phyloP scores from a whole-genome alignment of 2,113 vertebrate species.

The Falcunculus frontatus region DNA sequence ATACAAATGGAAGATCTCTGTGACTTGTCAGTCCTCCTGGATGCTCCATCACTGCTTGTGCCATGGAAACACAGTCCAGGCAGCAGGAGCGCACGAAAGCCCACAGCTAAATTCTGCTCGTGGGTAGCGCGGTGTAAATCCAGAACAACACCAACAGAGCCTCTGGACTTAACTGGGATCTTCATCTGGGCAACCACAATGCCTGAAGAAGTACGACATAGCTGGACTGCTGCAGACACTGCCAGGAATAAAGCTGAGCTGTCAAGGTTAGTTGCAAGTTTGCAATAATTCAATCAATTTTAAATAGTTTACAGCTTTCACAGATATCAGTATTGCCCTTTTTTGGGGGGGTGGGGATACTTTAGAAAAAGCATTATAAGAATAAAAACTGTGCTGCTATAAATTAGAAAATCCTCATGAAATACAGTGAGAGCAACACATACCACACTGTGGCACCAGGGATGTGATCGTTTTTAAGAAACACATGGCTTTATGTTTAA shows the following conservation, averaged over 20 bases:
- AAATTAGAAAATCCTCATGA: not conserved
- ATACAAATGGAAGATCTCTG: not conserved
- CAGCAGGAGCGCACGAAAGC: not conserved
- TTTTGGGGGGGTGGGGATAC: rapidly evolving
- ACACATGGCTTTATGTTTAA: slow-evolving; percentile 45
- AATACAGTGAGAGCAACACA: not conserved
- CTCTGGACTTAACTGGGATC: not conserved
- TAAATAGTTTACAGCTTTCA: not conserved
- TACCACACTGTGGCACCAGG: not conserved
- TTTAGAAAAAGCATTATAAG: not conserved
- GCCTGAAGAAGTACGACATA: not conserved
- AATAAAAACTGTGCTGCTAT: not conserved
- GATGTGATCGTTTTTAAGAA: slow-evolving; percentile 37
- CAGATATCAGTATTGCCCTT: not conserved
- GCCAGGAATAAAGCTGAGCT: not conserved
- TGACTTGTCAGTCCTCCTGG: not conserved
- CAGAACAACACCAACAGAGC: not conserved
- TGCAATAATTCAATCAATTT: not conserved
- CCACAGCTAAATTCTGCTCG: not conserved
- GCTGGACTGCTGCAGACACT: not conserved
- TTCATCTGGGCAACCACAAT: not conserved
- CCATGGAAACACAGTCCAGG: not conserved
- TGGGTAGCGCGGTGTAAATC: not conserved
- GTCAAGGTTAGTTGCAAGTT: not conserved
- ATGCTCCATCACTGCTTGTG: not conserved